Conservation (phyloP, 2,888 invertebrate species). For the Julus scandinavius region DNA sequence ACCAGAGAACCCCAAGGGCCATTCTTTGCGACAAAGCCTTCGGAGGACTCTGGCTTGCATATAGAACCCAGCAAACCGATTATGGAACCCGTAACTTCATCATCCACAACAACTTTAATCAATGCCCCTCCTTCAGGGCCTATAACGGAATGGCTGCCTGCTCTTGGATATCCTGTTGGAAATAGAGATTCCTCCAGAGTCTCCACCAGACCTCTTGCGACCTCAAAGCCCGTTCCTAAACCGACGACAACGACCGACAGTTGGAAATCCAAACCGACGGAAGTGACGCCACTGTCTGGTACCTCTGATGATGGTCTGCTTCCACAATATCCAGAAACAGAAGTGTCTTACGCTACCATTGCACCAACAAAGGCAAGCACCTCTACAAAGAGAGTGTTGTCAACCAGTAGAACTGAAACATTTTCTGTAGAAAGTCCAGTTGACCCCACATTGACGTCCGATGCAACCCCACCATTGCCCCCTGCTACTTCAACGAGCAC, state of each 20-base stretch:
- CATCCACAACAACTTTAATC: neutral
- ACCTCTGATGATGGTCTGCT: neutral
- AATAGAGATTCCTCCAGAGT: neutral
- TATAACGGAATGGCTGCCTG: slow-evolving; percentile 60
- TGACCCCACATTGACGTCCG: neutral
- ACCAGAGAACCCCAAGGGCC: neutral
- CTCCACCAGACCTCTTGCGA: neutral
- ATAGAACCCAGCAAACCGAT: slow-evolving; percentile 19
- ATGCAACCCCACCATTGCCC: slow-evolving; percentile 15
- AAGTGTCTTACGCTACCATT: slow-evolving; percentile 48
- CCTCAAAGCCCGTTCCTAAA: neutral
- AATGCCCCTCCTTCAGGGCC: slow-evolving; percentile 58
- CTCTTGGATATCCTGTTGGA: slow-evolving; percentile 53
- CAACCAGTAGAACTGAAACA: neutral
- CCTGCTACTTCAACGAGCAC: neutral
- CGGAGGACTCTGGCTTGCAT: neutral
- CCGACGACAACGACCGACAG: neutral
- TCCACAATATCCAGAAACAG: slow-evolving; percentile 19
- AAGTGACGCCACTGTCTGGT: neutral
- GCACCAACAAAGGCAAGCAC: slow-evolving; percentile 29
- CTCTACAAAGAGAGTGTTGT: neutral
- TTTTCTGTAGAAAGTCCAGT: neutral
- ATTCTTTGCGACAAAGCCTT: neutral
- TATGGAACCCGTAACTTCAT: neutral
- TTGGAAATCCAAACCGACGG: slow-evolving; percentile 41